Percentiles rank a stretch among this genome's conserved stretches.
Evolutionary conservation across 2,888 invertebrate genomes (phyloP).

Genomic region (Eremobia ochroleuca): DNA sequence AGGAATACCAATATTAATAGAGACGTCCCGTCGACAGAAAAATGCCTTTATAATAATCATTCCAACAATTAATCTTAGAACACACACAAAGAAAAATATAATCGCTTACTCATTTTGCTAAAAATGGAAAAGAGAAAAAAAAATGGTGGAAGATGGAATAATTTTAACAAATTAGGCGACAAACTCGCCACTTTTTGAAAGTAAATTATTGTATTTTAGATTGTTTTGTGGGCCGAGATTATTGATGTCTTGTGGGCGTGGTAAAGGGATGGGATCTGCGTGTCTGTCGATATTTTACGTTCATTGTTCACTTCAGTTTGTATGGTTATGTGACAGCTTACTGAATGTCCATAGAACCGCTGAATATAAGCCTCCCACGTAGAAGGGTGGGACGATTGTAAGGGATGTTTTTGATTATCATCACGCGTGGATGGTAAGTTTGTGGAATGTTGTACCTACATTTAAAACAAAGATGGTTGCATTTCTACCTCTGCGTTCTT

Average conservation of each 20-base stretch:
- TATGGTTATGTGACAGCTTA: slow-evolving; percentile 14
- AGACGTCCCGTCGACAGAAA: slow-evolving; percentile 80
- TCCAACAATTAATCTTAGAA: slow-evolving; percentile 85
- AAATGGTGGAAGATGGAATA: slow-evolving; percentile 70
- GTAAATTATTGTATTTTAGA: slow-evolving; percentile 83
- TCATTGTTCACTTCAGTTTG: slow-evolving; percentile 39
- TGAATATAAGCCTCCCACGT: slow-evolving; percentile 32
- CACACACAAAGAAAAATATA: slow-evolving; percentile 82
- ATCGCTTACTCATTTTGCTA: slow-evolving; percentile 88
- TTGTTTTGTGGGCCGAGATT: slow-evolving; percentile 80
- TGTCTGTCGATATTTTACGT: slow-evolving; percentile 51
- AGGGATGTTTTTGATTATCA: slow-evolving; percentile 1
- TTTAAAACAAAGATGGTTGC: not conserved
- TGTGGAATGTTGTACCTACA: not conserved
- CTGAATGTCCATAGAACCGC: slow-evolving; percentile 17
- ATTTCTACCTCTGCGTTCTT: not conserved
- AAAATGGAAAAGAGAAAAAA: slow-evolving; percentile 72
- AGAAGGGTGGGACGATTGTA: slow-evolving; percentile 7
- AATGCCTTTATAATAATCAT: slow-evolving; percentile 79
- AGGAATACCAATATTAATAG: slow-evolving; percentile 82
- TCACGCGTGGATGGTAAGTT: not conserved
- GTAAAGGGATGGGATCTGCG: slow-evolving; percentile 67
- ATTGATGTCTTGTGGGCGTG: slow-evolving; percentile 78
- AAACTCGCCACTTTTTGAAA: slow-evolving; percentile 85
- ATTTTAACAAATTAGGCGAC: slow-evolving; percentile 90